phyloP scores from a whole-genome alignment of 2,888 invertebrate genomes.

The Lampropteryx suffumata region DNA sequence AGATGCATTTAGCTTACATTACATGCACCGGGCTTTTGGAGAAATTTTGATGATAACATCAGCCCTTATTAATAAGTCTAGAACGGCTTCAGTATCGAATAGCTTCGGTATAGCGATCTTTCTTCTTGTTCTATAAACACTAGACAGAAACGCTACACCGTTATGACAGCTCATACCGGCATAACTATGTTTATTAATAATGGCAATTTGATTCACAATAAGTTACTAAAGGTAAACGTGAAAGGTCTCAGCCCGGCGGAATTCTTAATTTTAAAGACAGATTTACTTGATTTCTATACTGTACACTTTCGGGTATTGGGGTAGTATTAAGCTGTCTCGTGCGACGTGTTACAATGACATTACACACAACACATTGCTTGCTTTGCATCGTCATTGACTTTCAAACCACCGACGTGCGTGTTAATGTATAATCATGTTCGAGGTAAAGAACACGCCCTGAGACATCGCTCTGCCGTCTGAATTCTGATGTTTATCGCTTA shows the following conservation, averaged over 20 bases:
- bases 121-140: background rate
- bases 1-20: conserved; percentile 62
- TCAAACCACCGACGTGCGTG: background rate
- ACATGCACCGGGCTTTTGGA: conserved; percentile 54
- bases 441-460: background rate
- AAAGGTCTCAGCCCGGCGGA: conserved; percentile 45
- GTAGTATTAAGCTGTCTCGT: conserved; percentile 66
- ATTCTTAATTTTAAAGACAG: conserved; percentile 63
- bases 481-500: conserved; percentile 61
- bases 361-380: background rate
- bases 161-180: background rate
- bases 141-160: background rate
- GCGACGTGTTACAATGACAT: conserved; percentile 1
- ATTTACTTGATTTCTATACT: conserved; percentile 66
- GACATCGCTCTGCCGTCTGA: conserved; percentile 42
- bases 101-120: background rate
- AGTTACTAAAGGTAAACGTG: too few relatives aligned
- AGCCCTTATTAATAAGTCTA: conserved; percentile 1
- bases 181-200: conserved; percentile 5
- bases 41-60: background rate
- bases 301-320: conserved; percentile 78
- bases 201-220: too few relatives aligned
- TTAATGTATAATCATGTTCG: background rate
- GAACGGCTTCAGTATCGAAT: background rate
- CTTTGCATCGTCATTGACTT: background rate